Evolutionary conservation across 2,888 invertebrate genomes (phyloP).

Genomic region (Ceramica pisi): DNA sequence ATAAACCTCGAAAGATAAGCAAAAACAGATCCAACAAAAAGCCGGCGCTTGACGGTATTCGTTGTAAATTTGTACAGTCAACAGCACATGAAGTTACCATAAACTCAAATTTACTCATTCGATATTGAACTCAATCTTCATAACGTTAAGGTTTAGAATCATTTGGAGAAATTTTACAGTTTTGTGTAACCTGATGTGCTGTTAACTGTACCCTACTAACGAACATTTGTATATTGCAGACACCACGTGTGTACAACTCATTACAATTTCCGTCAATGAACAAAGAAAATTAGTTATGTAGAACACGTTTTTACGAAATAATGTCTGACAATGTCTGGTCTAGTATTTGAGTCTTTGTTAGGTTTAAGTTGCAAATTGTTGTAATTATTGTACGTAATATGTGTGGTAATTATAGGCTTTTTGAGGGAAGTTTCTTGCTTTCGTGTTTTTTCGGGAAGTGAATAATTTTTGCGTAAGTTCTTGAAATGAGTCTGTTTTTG

Average conservation of each 20-base stretch:
- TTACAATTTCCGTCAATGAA: constrained; percentile 46
- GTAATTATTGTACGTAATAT: neutral
- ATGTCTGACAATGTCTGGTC: constrained; percentile 5
- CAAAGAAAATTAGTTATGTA: constrained; percentile 36
- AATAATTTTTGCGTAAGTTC: neutral
- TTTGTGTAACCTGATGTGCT: too few species aligned
- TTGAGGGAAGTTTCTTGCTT: constrained; percentile 2
- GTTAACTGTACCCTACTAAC: constrained; percentile 47
- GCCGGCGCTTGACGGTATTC: neutral
- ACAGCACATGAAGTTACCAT: too few species aligned
- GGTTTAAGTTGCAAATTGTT: neutral
- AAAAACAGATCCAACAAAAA: constrained; percentile 11
- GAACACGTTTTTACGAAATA: constrained; percentile 21
- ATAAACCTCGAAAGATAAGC: neutral
- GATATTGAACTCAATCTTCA: too few species aligned
- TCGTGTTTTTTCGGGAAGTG: too few species aligned
- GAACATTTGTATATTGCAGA: constrained; percentile 2
- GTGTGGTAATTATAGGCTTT: constrained; percentile 11
- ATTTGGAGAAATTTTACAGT: too few species aligned
- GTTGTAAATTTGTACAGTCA: constrained; percentile 42
- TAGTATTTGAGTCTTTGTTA: constrained; percentile 25
- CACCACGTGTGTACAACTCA: constrained; percentile 19
- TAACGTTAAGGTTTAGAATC: too few species aligned
- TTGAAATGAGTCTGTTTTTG: neutral
- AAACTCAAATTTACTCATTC: too few species aligned